These are phyloP conservation scores for Philereme transversata DNA, from an alignment of 2,888 invertebrate species.

Conservation along the genomic window DNA sequence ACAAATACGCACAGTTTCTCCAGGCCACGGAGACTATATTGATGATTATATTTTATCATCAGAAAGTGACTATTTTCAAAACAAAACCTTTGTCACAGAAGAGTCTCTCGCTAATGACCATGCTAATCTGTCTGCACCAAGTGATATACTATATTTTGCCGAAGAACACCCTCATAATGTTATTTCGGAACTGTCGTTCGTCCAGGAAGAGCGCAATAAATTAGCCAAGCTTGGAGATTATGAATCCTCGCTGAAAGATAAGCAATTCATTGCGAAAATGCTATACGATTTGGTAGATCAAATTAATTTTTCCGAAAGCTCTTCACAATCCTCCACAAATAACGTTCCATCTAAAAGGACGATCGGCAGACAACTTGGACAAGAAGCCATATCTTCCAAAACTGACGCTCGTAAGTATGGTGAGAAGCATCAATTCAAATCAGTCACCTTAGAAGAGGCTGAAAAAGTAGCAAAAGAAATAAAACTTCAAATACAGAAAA, in stretches of 20 bases:
- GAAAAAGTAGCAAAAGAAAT: slow-evolving; percentile 38
- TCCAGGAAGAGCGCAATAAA: slow-evolving; percentile 52
- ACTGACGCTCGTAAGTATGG: background rate
- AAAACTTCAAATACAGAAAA: slow-evolving; percentile 36
- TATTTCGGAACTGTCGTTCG: slow-evolving; percentile 50
- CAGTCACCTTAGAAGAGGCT: slow-evolving; percentile 31
- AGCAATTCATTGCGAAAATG: slow-evolving; percentile 55
- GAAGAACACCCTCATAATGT: slow-evolving; percentile 14
- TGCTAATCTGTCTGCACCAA: slow-evolving; percentile 10
- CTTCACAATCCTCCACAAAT: slow-evolving; percentile 13
- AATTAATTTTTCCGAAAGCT: slow-evolving; percentile 32
- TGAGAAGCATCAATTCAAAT: slow-evolving; percentile 6
- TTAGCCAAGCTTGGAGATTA: slow-evolving; percentile 40
- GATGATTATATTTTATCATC: no score
- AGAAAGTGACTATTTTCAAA: slow-evolving; percentile 12
- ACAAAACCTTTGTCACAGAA: background rate
- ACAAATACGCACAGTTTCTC: slow-evolving; percentile 62
- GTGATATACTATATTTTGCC: slow-evolving; percentile 30
- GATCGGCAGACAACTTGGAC: slow-evolving; percentile 48
- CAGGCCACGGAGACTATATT: slow-evolving; percentile 41
- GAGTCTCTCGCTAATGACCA: slow-evolving; percentile 3
- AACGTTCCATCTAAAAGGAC: slow-evolving; percentile 17
- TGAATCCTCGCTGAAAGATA: slow-evolving; percentile 41
- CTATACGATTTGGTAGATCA: slow-evolving; percentile 53
- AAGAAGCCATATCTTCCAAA: slow-evolving; percentile 41